Base-by-base conservation (phyloP, 2,797 vertebrate species). In the Sorex maritimensis region DNA sequence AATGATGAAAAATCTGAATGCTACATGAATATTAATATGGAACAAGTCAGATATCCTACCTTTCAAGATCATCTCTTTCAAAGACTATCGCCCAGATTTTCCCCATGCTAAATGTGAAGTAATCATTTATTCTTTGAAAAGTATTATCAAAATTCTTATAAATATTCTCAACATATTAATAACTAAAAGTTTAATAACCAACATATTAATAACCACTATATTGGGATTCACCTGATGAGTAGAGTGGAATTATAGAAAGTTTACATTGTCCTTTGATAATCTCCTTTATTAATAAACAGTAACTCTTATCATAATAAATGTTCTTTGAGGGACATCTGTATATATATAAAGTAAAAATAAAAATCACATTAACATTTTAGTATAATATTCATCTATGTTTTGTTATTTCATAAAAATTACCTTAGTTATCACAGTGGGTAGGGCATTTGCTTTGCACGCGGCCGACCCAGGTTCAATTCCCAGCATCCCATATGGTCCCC, bases 251-350 rank as follows among this genome's bases (percentile, higher is more conserved):
- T 81, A 63, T 12, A 28, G 19, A 86, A 93, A 83, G 77, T 55
- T 68, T 58, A 72, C 23, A 26, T 44, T 91, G 61, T 5, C 19
- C 6, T 91, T 90, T 86, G 79, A 86, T 86, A 15, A 86, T 46
- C 17, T 11, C 49, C 49, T 58, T 58, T 3, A 17, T 72, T 91
- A 84, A 41, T 90, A 67, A n/a, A 82, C 19, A 96, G 58, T 90
- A 94, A 90, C 80, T 77, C 15, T 63, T 41, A 61, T n/a, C 38
- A 68, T 41, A 14, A 21, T 74, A 88, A 93, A 81, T 44, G 12
- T 82, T 80, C 24, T 83, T 5, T 30, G 86, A 83, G 81, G 72
- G 74, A 17, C 4, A 82, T 94, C 82, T 86, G 7, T 55, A 46
- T 81, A 44, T 14, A 52, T 52, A 21, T 79, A 86, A 78, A 79